Conservation (phyloP, 1,140 invertebrate genomes). For the Chymomyza costata region DNA sequence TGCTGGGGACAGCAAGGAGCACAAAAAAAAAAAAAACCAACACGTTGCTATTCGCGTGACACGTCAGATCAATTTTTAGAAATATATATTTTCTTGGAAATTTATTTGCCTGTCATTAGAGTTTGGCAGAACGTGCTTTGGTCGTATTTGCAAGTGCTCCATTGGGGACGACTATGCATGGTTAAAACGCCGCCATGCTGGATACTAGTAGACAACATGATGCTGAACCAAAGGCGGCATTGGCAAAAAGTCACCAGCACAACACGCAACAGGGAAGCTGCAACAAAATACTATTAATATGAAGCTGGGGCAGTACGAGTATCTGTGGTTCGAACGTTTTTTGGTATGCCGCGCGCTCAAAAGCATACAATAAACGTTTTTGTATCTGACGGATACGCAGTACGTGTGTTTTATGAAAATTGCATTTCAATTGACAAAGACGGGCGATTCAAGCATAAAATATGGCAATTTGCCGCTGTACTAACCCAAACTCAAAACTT, state of each 20-base stretch:
- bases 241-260: conserved; percentile 1
- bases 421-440: conserved; percentile 68
- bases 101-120: conserved; percentile 73
- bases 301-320: neutral
- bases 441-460: conserved; percentile 50
- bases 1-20: no score
- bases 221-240: conserved; percentile 22
- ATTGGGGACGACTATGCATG: conserved; percentile 46
- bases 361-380: neutral
- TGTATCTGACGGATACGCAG: conserved; percentile 37
- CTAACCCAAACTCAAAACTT: conserved; percentile 29
- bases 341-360: no score
- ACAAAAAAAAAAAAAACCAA: no score
- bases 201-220: neutral
- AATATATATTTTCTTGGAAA: conserved; percentile 64
- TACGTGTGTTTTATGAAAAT: conserved; percentile 70
- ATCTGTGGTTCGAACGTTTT: no score
- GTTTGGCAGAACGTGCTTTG: conserved; percentile 66
- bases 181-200: conserved; percentile 6
- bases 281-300: neutral
- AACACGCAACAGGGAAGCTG: neutral
- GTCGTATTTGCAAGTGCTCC: conserved; percentile 61
- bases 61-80: conserved; percentile 70
- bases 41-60: conserved; percentile 47
- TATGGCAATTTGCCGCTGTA: conserved; percentile 55